Conservation (phyloP, 2,113 vertebrate species). For the Cinclus cinclus region DNA sequence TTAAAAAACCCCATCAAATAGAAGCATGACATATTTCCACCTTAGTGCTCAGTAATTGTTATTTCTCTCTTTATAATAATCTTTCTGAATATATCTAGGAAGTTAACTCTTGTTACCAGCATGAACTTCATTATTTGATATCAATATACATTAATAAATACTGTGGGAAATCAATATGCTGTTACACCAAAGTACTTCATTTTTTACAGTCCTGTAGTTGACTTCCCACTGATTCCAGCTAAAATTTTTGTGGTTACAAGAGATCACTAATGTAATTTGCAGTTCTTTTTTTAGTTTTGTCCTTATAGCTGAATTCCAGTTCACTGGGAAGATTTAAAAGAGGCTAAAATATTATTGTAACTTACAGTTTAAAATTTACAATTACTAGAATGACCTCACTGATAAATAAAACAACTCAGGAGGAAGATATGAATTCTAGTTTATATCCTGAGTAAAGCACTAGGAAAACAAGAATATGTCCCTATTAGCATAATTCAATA, state of each 20-base stretch:
- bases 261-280: neutral
- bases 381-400: neutral
- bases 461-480: neutral
- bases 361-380: neutral
- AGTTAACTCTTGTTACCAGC: neutral
- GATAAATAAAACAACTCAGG: neutral
- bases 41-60: neutral
- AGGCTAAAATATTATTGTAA: neutral
- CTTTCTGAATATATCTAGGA: neutral
- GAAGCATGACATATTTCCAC: neutral
- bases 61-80: neutral
- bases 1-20: neutral
- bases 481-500: neutral
- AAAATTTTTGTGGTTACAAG: neutral
- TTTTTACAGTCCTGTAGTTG: neutral
- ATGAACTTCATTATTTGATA: neutral
- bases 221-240: neutral
- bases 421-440: neutral
- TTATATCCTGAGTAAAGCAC: neutral
- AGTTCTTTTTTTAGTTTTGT: neutral
- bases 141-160: conserved; percentile 5
- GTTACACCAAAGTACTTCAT: neutral
- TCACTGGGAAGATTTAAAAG: neutral
- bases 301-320: neutral
- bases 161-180: conserved; percentile 18